Base-by-base conservation (phyloP, 2,113 vertebrate species). In the Seriola rivoliana region DNA sequence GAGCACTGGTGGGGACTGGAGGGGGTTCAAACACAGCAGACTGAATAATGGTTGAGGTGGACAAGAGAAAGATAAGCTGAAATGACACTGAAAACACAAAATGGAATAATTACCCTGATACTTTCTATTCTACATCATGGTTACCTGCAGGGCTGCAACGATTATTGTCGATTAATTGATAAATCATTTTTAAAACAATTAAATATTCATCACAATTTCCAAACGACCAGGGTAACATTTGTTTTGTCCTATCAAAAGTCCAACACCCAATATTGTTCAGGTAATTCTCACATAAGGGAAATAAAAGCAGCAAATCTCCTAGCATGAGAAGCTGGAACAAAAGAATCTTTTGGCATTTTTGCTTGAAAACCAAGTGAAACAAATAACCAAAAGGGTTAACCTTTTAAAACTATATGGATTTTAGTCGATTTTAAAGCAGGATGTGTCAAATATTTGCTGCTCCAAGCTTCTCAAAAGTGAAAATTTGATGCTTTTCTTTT, bases 1-100 rank as follows among this genome's bases (percentile, higher is more conserved):
- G 98, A 36, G 94, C 89, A 4, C 96, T 96, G 85, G 96, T 96
- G 0, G 95, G 93, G 29, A 94, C 97, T 99, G 64, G 48, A 25
- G 38, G 32, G 58, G 25, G 50, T 34, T 75, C 21, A 84, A 52
- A 75, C 60, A 63, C 9, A 23, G 50, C 5, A 52, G 25, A 14
- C 7, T 6, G 60, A n/a, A 50, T 9, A 71, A 57, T 40, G n/a
- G 19, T 4, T 46, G 58, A 44, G 3, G 29, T 9, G 9, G 36
- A 70, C 21, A 71, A 62, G 1, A 68, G 29, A 32, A 13, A 52
- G 42, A 64, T 34, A 2, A 44, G 23, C 36, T 78, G 32, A 70
- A 52, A 73, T 19, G 0, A 85, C 29, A 16, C 57, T 13, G 8
- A 60, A 50, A 29, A 62, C 19, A 67, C 3, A 1, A 23, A 0